Base-by-base conservation (phyloP, 2,113 vertebrate genomes). In the Aramus guarauna region DNA sequence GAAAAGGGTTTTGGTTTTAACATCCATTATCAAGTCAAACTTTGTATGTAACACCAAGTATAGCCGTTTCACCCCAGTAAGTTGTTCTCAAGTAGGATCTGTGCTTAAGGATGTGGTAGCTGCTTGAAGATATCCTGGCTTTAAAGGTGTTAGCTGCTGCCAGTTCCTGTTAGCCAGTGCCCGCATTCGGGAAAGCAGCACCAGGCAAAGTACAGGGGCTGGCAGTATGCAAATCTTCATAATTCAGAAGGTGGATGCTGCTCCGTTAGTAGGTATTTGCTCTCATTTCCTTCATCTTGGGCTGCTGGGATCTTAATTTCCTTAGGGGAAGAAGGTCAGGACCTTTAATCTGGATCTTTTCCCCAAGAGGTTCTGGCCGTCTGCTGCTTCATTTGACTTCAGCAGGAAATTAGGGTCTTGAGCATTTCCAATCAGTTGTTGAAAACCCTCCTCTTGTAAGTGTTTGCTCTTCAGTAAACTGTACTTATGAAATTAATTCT, bases 391-490 rank as follows among this genome's bases (percentile, higher is more conserved):
- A 7, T 82, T 91, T 96, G 84, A 24, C 84, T 92, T 43, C 41
- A 36, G 84, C 29, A 39, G 73, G 64, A 85, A 92, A 79, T 74
- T 14, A 43, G 80, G 91, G 53, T 87, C 62, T 78, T 21, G 69
- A 92, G 74, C 37, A 34, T 62, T 93, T 92, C 78, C 89, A 88
- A 27, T 83, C 59, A 74, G 55, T 7, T 11, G 6, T 59, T 91
- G 91, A 88, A 91, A 76, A 92, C 22, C 41, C 41, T 79, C 47
- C 88, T 84, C 59, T 79, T 71, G 48, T 45, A 58, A 89, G 63
- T 85, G 91, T 94, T 90, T 94, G 84, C 89, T 94, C 81, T 96
- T 82, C 84, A 91, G 63, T 50, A 92, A 94, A 87, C 41, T 4
- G 1, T 23, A 39, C 37, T 87, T 80, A 83, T 0, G n/a, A 60